These are phyloP conservation scores for Hippoglossus stenolepis DNA, from an alignment of 2,113 vertebrate species.

Conservation along the genomic window DNA sequence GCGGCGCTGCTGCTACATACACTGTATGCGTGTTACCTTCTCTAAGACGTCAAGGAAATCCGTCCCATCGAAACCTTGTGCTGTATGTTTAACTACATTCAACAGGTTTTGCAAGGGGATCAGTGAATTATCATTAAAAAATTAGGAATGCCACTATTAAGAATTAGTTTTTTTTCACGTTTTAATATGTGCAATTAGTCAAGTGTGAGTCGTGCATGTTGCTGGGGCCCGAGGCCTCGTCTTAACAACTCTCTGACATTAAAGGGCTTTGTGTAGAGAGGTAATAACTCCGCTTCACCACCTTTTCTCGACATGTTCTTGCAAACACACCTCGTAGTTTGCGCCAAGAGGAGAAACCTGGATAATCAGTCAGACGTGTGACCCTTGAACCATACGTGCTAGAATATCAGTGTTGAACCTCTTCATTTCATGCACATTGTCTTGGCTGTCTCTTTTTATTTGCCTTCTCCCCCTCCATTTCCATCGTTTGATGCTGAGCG, in stretches of 20 bases:
- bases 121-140: conserved; percentile 2
- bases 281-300: conserved; percentile 32
- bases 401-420: not conserved
- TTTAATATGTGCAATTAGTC: conserved; percentile 56
- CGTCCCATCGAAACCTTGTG: not conserved
- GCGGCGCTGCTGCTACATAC: not conserved
- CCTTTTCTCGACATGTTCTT: conserved; percentile 13
- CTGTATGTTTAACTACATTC: not conserved
- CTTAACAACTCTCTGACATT: conserved; percentile 57
- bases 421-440: not conserved
- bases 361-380: not conserved
- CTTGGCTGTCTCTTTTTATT: not conserved
- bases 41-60: not conserved
- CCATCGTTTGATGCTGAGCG: conserved; percentile 1
- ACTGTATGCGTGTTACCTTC: not conserved
- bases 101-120: not conserved
- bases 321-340: conserved; percentile 14
- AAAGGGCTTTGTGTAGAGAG: conserved; percentile 31
- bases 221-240: conserved; percentile 40
- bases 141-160: not conserved
- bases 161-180: conserved; percentile 1
- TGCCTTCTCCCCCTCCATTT: not conserved
- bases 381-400: not conserved
- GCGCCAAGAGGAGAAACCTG: not conserved
- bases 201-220: conserved; percentile 24